phyloP scores from a whole-genome alignment of 2,113 vertebrate species.

The Bucco capensis region DNA sequence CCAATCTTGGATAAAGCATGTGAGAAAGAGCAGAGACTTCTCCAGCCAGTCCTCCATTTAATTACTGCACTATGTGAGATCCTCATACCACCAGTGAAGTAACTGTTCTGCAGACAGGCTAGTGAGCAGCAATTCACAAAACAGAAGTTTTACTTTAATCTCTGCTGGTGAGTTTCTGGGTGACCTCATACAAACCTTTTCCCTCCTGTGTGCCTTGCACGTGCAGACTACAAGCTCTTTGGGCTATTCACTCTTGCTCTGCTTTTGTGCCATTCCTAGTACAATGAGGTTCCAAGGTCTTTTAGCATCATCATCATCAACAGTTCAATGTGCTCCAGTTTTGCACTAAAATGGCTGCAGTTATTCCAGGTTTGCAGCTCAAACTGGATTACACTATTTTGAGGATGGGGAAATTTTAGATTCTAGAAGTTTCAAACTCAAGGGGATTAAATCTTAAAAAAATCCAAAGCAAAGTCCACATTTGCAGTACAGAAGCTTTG shows the following conservation, averaged over 20 bases:
- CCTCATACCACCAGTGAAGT: background rate
- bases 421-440: background rate
- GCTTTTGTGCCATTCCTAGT: background rate
- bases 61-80: background rate
- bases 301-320: background rate
- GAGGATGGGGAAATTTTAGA: background rate
- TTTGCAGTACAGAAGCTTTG: background rate
- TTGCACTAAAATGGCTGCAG: background rate
- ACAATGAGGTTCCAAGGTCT: background rate
- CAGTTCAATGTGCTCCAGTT: background rate
- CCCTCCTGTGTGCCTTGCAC: background rate
- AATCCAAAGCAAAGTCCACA: rapidly evolving
- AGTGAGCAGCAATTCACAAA: background rate
- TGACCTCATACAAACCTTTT: background rate
- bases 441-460: background rate
- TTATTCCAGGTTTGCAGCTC: background rate
- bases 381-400: background rate
- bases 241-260: background rate
- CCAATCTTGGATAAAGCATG: background rate
- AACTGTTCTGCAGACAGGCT: background rate
- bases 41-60: background rate
- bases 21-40: constrained; percentile 1
- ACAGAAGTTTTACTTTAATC: background rate
- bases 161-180: background rate
- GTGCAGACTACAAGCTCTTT: background rate